These are phyloP conservation scores for Esperia sulphurella DNA, from an alignment of 2,888 invertebrate species.

Conservation along the genomic window DNA sequence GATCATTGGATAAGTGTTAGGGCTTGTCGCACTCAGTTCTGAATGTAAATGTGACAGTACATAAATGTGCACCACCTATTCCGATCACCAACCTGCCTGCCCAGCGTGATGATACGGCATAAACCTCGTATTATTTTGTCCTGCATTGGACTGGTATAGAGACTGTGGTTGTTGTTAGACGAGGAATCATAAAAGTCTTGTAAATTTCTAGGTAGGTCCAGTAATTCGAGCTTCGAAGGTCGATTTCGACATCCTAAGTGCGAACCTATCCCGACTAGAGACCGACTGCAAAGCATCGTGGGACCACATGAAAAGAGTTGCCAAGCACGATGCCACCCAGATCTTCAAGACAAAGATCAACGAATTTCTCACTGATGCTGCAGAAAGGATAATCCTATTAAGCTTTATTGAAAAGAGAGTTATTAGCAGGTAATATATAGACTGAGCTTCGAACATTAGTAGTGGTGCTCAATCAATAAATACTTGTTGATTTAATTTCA, in stretches of 20 bases:
- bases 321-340: conserved; percentile 95
- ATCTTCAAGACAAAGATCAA: conserved; percentile 94
- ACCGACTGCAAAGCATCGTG: conserved; percentile 97
- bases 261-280: conserved; percentile 93
- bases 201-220: conserved; percentile 85
- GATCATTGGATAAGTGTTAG: too few relatives aligned
- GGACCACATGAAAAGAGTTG: conserved; percentile 96
- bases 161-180: background rate
- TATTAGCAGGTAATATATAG: conserved; percentile 89
- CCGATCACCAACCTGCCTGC: too few relatives aligned
- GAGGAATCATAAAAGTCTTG: too few relatives aligned
- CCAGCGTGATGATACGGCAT: too few relatives aligned
- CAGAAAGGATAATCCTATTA: conserved; percentile 96
- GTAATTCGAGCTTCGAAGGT: conserved; percentile 95
- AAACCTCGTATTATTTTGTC: too few relatives aligned
- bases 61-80: too few relatives aligned
- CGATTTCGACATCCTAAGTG: conserved; percentile 94
- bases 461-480: background rate
- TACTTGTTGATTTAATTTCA: too few relatives aligned
- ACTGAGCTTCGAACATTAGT: background rate
- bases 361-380: conserved; percentile 97
- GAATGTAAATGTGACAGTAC: too few relatives aligned
- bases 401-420: conserved; percentile 95
- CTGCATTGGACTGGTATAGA: too few relatives aligned
- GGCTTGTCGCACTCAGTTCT: too few relatives aligned